These are phyloP conservation scores for Polymixis flavicincta DNA, from an alignment of 2,888 invertebrate genomes.

Conservation along the genomic window DNA sequence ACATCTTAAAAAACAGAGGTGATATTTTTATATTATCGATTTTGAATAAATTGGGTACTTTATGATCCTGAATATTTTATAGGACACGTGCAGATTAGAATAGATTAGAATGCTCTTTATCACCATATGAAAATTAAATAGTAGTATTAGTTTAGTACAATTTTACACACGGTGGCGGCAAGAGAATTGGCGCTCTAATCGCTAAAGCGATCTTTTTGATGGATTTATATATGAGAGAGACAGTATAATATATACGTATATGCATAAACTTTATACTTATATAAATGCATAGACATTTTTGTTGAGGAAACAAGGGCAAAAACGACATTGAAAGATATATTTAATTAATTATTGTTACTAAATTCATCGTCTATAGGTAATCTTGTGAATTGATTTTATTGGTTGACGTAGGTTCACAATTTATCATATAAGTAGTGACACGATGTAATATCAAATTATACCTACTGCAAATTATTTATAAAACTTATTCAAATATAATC, in stretches of 20 bases:
- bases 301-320: not conserved
- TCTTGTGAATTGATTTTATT: not conserved
- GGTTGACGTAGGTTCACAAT: not conserved
- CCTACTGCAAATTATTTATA: not conserved
- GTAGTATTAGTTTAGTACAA: not conserved
- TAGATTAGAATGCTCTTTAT: not conserved
- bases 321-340: too few species aligned
- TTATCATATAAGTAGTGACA: not conserved
- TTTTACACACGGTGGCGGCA: not conserved
- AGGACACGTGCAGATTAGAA: conserved; percentile 6
- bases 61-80: conserved; percentile 37
- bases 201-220: not conserved
- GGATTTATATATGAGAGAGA: not conserved
- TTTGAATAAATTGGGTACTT: conserved; percentile 12
- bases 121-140: not conserved
- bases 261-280: not conserved
- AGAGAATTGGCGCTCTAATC: not conserved
- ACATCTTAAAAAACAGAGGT: conserved; percentile 45
- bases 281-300: too few species aligned
- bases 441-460: not conserved
- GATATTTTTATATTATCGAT: conserved; percentile 37
- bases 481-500: not conserved
- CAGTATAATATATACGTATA: not conserved
- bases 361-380: not conserved
- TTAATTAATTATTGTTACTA: not conserved